Conservation (phyloP, 2,113 vertebrate species). For the Platichthys flesus region DNA sequence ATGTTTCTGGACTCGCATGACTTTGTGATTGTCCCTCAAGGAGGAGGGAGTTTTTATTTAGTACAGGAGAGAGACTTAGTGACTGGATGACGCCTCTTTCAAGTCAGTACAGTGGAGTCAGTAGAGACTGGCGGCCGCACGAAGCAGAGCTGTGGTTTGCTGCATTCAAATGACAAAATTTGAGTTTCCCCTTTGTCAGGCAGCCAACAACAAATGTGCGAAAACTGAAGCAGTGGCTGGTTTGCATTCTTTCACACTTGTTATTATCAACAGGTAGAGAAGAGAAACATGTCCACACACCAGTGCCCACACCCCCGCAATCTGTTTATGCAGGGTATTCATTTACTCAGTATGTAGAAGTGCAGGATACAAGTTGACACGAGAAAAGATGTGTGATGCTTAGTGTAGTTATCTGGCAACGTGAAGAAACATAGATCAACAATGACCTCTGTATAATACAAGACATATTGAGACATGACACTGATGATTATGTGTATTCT, state of each 20-base stretch:
- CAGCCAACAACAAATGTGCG: conserved; percentile 6
- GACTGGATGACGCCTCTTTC: neutral
- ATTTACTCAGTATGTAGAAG: neutral
- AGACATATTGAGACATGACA: neutral
- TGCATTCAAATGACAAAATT: conserved; percentile 10
- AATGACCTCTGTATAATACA: neutral
- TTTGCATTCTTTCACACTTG: conserved; percentile 30
- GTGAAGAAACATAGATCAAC: neutral
- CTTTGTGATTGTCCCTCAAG: neutral
- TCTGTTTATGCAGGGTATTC: neutral
- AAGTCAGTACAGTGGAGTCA: neutral
- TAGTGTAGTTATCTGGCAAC: neutral
- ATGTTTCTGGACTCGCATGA: neutral
- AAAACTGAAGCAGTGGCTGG: neutral
- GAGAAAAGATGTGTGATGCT: too few species aligned
- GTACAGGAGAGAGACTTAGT: neutral
- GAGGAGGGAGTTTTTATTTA: neutral
- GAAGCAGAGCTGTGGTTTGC: neutral
- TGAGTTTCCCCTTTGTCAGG: neutral
- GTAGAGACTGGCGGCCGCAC: neutral
- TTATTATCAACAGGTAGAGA: neutral
- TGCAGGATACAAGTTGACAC: neutral
- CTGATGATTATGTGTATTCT: neutral
- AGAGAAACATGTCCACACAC: neutral
- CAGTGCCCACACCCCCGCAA: neutral